Evolutionary conservation across 1,140 invertebrate species (phyloP), one percentile per base, ranked within the genome.

Genomic region (Aradophagus sp.): DNA sequence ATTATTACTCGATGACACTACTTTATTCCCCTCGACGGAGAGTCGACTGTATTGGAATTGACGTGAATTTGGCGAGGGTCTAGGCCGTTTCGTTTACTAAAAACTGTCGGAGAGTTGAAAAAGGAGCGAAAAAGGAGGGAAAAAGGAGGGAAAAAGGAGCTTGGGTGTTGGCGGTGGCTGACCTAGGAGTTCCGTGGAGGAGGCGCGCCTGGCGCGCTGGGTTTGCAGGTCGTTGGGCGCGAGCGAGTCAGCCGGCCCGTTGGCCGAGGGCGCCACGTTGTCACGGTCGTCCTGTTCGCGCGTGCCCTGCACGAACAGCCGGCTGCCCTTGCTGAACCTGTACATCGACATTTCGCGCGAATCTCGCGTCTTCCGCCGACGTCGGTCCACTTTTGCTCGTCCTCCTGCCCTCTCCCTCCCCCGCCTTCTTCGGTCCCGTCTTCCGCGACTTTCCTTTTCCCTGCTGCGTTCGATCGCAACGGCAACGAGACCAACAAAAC

Each of bases 141-240:
- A n/a, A n/a, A n/a, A n/a, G n/a, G n/a, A n/a, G n/a, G n/a, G n/a
- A n/a, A n/a, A n/a, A n/a, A n/a, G n/a, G n/a, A n/a, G n/a, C n/a
- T n/a, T n/a, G n/a, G n/a, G n/a, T n/a, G n/a, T n/a, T n/a, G n/a
- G n/a, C 27, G 14, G 26, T 29, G 35, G n/a, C 42, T 42, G 29
- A 86, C 93, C 94, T 80, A 93, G 86, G 77, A 93, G 92, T 87
- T 94, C 94, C 55, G 93, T 95, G 69, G 92, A 93, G 66, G 95
- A 86, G 72, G 90, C 88, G 74, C 94, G 91, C 79, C 93, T 93
- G 48, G 93, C 93, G 74, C 93, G 90, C 77, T 95, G 89, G 75
- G 91, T 90, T 80, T 92, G 91, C 58, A 93, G 80, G 70, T 91
- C 89, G 67, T 81, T 84, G 19, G 52, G 52, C 12, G 44, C 14